These are phyloP conservation scores for Lapara coniferarum DNA, from an alignment of 2,888 invertebrate genomes.

Conservation along the genomic window DNA sequence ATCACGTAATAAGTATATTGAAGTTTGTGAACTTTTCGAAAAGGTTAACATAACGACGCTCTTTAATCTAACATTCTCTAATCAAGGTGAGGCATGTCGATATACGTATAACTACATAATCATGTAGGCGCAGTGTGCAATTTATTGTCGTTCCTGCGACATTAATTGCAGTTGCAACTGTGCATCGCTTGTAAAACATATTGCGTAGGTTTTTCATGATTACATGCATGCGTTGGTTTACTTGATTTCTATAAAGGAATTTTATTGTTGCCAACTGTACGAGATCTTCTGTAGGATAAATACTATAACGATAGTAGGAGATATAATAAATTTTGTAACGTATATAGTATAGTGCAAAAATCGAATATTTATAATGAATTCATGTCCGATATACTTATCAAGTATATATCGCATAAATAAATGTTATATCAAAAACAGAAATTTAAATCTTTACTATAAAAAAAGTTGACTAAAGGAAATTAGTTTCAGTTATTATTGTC, in stretches of 20 bases:
- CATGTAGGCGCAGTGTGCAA: conserved; percentile 24
- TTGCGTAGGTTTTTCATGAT: conserved; percentile 11
- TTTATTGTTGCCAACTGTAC: neutral
- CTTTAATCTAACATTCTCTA: conserved; percentile 19
- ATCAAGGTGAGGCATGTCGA: conserved; percentile 13
- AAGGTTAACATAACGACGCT: conserved; percentile 8
- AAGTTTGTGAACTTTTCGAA: conserved; percentile 16
- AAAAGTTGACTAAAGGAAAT: too few species aligned
- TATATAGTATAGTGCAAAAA: too few species aligned
- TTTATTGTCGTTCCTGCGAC: conserved; percentile 23
- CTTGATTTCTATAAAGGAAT: conserved; percentile 5
- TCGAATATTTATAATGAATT: too few species aligned
- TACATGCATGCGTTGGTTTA: conserved; percentile 11
- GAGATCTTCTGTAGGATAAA: too few species aligned
- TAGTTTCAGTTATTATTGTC: too few species aligned
- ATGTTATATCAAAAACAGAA: too few species aligned
- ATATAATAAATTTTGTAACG: too few species aligned
- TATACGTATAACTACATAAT: conserved; percentile 10
- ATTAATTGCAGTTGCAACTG: conserved; percentile 25
- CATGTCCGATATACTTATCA: too few species aligned
- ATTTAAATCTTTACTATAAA: too few species aligned
- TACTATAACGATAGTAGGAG: too few species aligned
- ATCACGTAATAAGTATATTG: neutral
- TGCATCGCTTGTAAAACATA: conserved; percentile 21
- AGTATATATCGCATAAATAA: too few species aligned